phyloP scores from a whole-genome alignment of 2,888 invertebrate species.

The Andricus curvator region DNA sequence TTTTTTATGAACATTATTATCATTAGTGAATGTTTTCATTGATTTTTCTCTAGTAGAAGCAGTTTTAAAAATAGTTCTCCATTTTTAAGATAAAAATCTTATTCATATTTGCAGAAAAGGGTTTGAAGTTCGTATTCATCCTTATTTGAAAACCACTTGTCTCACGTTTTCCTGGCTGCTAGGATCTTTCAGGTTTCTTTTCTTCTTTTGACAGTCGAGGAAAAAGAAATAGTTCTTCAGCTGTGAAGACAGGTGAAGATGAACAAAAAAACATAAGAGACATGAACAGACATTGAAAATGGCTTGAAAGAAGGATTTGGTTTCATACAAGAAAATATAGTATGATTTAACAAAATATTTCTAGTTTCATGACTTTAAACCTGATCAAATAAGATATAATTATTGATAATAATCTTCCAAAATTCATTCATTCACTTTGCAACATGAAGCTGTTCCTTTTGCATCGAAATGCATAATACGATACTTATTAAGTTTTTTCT shows the following conservation, averaged over 20 bases:
- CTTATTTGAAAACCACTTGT: slow-evolving; percentile 30
- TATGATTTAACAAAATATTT: too few species aligned
- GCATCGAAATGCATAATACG: too few species aligned
- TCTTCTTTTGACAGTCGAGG: slow-evolving; percentile 21
- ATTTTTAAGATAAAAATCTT: too few species aligned
- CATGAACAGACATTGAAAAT: neutral
- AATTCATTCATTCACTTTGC: too few species aligned
- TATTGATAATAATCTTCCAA: too few species aligned
- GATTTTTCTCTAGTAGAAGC: too few species aligned
- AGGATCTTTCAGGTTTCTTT: neutral
- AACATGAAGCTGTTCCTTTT: too few species aligned
- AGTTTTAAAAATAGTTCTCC: neutral
- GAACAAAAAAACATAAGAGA: neutral
- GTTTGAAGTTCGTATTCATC: neutral
- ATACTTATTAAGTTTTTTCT: too few species aligned
- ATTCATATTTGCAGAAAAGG: neutral
- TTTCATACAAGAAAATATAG: neutral
- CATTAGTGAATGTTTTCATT: too few species aligned
- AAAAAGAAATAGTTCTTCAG: slow-evolving; percentile 10
- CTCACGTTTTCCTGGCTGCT: neutral
- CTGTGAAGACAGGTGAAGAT: neutral
- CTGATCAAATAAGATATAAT: too few species aligned
- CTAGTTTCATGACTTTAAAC: too few species aligned
- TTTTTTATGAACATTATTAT: neutral
- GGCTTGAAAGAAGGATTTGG: neutral